Evolutionary conservation across 2,888 invertebrate genomes (phyloP).

Genomic region (Drosophila pseudotakahashii): DNA sequence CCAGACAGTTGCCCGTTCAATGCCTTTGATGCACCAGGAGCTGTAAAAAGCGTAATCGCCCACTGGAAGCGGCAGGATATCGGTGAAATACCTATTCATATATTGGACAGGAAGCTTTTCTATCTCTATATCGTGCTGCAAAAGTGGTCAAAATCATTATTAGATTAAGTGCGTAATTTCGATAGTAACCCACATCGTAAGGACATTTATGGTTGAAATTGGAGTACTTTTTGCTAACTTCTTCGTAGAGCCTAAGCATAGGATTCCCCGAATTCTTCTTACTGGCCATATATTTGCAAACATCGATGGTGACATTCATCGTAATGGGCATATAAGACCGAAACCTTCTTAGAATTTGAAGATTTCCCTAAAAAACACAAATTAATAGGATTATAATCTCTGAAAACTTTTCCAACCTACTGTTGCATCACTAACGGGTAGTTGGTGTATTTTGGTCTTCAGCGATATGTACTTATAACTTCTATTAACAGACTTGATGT

Average conservation of each 20-base stretch:
- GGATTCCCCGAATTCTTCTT: conserved; percentile 7
- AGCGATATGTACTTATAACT: conserved; percentile 32
- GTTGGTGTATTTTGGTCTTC: background rate
- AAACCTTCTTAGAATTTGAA: conserved; percentile 16
- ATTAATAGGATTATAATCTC: background rate
- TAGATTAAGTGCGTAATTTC: no score
- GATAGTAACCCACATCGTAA: conserved; percentile 9
- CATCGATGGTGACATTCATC: conserved; percentile 16
- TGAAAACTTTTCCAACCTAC: background rate
- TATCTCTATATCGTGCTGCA: conserved; percentile 24
- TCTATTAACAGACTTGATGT: conserved; percentile 29
- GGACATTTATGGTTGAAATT: conserved; percentile 31
- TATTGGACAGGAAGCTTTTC: conserved; percentile 8
- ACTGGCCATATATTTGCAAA: conserved; percentile 8
- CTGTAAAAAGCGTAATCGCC: conserved; percentile 26
- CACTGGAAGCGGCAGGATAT: conserved; percentile 10
- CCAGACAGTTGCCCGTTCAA: conserved; percentile 1
- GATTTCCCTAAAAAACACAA: conserved; percentile 3
- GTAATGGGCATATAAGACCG: conserved; percentile 11
- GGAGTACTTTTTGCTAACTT: background rate
- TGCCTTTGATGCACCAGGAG: conserved; percentile 7
- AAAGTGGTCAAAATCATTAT: background rate
- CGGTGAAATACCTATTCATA: conserved; percentile 9
- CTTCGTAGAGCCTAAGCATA: background rate
- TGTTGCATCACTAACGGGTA: background rate